Conservation (phyloP, 2,888 invertebrate species). For the Drosophila rubida region DNA sequence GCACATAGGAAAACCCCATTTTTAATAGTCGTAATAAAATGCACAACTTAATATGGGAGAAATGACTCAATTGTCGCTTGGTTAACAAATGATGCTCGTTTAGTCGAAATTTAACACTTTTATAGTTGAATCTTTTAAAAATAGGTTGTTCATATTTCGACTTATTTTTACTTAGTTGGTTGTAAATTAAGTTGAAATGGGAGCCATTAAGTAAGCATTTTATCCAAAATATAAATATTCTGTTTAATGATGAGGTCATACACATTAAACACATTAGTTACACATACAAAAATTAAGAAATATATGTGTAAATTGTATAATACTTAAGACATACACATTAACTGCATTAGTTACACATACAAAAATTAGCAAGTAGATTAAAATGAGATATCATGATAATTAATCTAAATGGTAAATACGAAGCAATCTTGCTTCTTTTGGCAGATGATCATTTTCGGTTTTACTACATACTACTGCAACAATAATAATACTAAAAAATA, state of each 20-base stretch:
- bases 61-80: conserved; percentile 17
- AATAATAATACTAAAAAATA: too few species aligned
- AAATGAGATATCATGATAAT: too few species aligned
- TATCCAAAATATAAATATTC: background rate
- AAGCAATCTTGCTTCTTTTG: too few species aligned
- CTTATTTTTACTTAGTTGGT: background rate
- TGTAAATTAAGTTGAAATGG: background rate
- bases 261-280: background rate
- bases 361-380: too few species aligned
- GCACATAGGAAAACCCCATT: conserved; percentile 21
- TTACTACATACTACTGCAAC: too few species aligned
- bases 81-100: conserved; percentile 43
- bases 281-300: background rate
- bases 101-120: conserved; percentile 22
- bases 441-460: too few species aligned
- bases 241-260: conserved; percentile 1
- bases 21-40: background rate
- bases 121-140: conserved; percentile 31
- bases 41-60: background rate
- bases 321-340: too few species aligned
- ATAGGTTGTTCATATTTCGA: background rate
- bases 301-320: too few species aligned
- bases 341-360: too few species aligned
- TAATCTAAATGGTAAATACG: too few species aligned
- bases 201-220: background rate